Evolutionary conservation across 2,113 vertebrate species (phyloP).

Genomic region (Alouatta palliata): DNA sequence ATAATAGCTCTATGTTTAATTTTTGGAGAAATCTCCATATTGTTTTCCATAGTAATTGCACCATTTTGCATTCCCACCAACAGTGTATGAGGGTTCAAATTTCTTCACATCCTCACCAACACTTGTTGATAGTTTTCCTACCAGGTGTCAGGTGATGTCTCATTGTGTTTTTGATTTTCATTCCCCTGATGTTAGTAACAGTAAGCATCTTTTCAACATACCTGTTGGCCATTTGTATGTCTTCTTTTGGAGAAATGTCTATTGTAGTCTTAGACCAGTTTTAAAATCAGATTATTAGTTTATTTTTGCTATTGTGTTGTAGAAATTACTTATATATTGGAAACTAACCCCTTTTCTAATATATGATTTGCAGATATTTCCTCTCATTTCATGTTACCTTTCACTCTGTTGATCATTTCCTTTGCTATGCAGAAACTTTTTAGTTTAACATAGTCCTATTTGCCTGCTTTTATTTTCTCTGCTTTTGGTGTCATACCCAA

Average conservation of each 20-base stretch:
- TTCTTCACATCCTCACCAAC: background rate
- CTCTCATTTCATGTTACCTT: background rate
- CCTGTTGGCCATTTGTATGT: background rate
- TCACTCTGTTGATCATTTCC: background rate
- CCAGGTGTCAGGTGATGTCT: background rate
- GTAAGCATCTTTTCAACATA: background rate
- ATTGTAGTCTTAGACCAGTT: background rate
- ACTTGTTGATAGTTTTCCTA: background rate
- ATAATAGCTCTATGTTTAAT: background rate
- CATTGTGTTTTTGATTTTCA: background rate
- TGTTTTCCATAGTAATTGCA: background rate
- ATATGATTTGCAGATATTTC: background rate
- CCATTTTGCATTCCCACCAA: background rate
- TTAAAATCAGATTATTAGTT: background rate
- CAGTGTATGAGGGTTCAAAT: background rate
- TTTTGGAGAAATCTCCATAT: background rate
- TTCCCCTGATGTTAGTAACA: background rate
- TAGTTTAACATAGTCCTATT: background rate
- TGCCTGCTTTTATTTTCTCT: background rate
- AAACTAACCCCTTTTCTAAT: background rate
- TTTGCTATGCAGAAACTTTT: background rate
- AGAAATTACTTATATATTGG: background rate
- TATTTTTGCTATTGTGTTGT: background rate
- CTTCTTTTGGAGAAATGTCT: background rate
- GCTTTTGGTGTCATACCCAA: background rate